phyloP scores from a whole-genome alignment of 2,888 invertebrate species.

The Phlogophora meticulosa region DNA sequence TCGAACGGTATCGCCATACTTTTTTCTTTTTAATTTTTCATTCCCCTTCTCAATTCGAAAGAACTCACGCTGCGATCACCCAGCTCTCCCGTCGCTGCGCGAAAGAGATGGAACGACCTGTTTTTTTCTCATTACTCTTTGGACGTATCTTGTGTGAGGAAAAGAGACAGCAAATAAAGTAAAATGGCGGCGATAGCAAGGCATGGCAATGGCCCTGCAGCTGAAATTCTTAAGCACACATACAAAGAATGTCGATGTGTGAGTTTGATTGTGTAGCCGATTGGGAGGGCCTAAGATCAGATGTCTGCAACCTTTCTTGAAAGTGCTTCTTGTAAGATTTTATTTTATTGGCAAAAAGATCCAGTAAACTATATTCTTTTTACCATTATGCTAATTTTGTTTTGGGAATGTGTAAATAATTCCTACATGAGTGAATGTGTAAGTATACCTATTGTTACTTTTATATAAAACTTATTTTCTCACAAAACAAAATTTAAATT shows the following conservation, averaged over 20 bases:
- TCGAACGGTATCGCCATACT: conserved; percentile 75
- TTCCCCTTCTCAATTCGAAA: conserved; percentile 86
- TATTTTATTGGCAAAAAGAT: conserved; percentile 1
- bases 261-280: conserved; percentile 74
- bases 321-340: conserved; percentile 17
- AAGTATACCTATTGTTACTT: too few species aligned
- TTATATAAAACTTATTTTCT: too few species aligned
- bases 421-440: too few species aligned
- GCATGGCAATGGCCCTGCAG: conserved; percentile 76
- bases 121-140: conserved; percentile 70
- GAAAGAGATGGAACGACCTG: conserved; percentile 75
- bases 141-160: conserved; percentile 60
- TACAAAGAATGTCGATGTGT: conserved; percentile 74
- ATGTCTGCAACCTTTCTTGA: conserved; percentile 71
- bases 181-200: conserved; percentile 86
- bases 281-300: conserved; percentile 79
- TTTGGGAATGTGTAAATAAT: background rate
- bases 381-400: background rate
- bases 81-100: conserved; percentile 68
- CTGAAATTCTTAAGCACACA: conserved; percentile 84
- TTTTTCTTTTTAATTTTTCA: conserved; percentile 82
- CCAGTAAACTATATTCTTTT: background rate
- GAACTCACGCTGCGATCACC: conserved; percentile 81
- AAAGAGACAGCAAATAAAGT: conserved; percentile 81
- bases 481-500: too few species aligned